These are phyloP conservation scores for Andrena marginata DNA, from an alignment of 2,888 invertebrate species.

Conservation along the genomic window DNA sequence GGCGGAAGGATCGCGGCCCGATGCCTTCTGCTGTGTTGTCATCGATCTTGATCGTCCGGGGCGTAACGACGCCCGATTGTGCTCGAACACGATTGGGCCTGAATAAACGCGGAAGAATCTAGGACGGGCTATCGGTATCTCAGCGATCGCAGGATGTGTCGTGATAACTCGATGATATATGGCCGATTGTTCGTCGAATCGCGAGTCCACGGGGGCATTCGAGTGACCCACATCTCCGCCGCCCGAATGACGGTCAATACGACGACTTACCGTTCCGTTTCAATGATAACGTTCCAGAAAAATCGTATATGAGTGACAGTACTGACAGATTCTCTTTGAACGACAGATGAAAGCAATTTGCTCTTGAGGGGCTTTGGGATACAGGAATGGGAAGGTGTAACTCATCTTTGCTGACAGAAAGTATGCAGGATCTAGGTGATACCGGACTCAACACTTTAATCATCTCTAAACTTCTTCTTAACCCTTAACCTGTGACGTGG, in stretches of 20 bases:
- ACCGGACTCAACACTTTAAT: too few species aligned
- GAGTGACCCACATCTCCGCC: constrained; percentile 46
- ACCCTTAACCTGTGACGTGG: too few species aligned
- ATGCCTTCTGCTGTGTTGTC: constrained; percentile 28
- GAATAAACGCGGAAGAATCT: constrained; percentile 53
- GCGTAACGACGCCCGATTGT: constrained; percentile 61
- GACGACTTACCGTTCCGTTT: constrained; percentile 35
- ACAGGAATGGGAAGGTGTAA: not conserved
- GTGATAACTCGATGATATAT: constrained; percentile 61
- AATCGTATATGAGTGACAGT: constrained; percentile 31
- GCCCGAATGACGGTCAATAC: constrained; percentile 32
- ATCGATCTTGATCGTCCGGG: constrained; percentile 52
- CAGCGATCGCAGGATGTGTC: constrained; percentile 47
- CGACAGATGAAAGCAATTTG: constrained; percentile 44
- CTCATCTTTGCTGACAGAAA: not conserved
- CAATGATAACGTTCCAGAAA: constrained; percentile 8
- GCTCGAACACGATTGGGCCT: constrained; percentile 23
- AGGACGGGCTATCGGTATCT: constrained; percentile 56
- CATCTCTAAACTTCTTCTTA: too few species aligned
- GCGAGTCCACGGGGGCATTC: constrained; percentile 32
- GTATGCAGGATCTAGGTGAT: too few species aligned
- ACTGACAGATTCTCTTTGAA: constrained; percentile 33
- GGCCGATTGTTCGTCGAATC: constrained; percentile 54
- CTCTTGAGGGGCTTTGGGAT: not conserved
- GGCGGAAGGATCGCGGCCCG: constrained; percentile 12